Conservation (phyloP, 1,140 invertebrate species). For the Cydia splendana region DNA sequence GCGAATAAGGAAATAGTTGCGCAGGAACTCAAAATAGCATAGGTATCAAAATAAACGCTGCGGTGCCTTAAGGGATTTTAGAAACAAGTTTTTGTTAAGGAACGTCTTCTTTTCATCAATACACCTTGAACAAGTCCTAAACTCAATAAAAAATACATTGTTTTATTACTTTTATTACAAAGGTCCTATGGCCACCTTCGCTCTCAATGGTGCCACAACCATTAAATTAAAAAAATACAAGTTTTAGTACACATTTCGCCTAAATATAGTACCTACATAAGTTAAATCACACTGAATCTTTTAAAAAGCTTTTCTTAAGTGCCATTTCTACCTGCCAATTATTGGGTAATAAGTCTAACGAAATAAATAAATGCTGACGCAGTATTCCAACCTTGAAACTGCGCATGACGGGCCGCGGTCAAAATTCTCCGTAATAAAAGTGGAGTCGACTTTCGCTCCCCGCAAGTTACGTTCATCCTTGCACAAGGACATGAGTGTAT, state of each 20-base stretch:
- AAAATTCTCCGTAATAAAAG: constrained; percentile 30
- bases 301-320: too few species aligned
- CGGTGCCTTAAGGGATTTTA: background rate
- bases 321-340: background rate
- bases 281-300: too few species aligned
- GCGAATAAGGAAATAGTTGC: constrained; percentile 3
- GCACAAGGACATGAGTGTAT: constrained; percentile 8
- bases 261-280: too few species aligned
- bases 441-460: constrained; percentile 16
- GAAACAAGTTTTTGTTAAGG: too few species aligned
- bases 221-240: too few species aligned
- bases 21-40: background rate
- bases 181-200: too few species aligned
- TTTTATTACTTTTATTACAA: too few species aligned
- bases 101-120: too few species aligned
- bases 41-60: background rate
- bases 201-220: too few species aligned
- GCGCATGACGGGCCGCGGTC: background rate
- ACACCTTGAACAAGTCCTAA: too few species aligned
- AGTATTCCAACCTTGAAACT: constrained; percentile 8
- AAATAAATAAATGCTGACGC: background rate
- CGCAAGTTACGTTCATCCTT: background rate
- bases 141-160: too few species aligned
- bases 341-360: background rate
- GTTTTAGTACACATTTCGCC: too few species aligned